Percentiles rank a stretch among this genome's conserved stretches.
Evolutionary conservation across 2,888 invertebrate genomes (phyloP).

Genomic region (Lepidonotus clava): DNA sequence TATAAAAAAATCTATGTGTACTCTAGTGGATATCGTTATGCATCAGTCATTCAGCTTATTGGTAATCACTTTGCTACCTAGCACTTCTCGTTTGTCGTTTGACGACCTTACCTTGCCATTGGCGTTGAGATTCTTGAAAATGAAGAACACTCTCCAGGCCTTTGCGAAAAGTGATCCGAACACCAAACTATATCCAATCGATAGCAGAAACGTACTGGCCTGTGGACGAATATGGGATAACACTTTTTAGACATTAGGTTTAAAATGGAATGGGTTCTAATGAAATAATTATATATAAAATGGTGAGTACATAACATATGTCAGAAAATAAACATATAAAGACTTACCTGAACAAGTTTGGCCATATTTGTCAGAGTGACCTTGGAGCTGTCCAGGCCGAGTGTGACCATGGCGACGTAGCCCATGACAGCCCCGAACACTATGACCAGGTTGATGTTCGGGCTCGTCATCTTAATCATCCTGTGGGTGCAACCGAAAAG

Average conservation of each 20-base stretch:
- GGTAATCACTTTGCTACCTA: too few relatives aligned
- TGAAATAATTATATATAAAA: too few relatives aligned
- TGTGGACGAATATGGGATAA: conserved; percentile 50
- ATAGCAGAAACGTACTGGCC: conserved; percentile 57
- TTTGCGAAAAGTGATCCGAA: conserved; percentile 62
- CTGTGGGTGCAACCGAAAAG: conserved; percentile 24
- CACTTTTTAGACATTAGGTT: too few relatives aligned
- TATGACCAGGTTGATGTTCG: conserved; percentile 62
- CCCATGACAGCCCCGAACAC: conserved; percentile 54
- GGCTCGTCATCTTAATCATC: conserved; percentile 65
- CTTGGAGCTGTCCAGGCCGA: conserved; percentile 56
- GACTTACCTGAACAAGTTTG: conserved; percentile 24
- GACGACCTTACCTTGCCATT: conserved; percentile 62
- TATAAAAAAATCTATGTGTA: too few relatives aligned
- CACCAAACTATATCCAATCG: conserved; percentile 59
- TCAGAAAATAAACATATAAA: neutral
- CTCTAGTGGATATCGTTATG: too few relatives aligned
- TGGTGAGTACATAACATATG: too few relatives aligned
- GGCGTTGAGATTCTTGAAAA: conserved; percentile 63
- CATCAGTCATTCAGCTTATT: too few relatives aligned
- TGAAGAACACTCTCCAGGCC: conserved; percentile 62
- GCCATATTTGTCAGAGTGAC: conserved; percentile 35
- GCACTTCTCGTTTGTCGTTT: too few relatives aligned
- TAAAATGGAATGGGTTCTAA: too few relatives aligned
- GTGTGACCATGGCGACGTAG: conserved; percentile 54